A percentile compares a stretch with the other conserved stretches of the same genome.
phyloP scores from a whole-genome alignment of 2,113 vertebrate genomes.

The Guaruba guarouba region DNA sequence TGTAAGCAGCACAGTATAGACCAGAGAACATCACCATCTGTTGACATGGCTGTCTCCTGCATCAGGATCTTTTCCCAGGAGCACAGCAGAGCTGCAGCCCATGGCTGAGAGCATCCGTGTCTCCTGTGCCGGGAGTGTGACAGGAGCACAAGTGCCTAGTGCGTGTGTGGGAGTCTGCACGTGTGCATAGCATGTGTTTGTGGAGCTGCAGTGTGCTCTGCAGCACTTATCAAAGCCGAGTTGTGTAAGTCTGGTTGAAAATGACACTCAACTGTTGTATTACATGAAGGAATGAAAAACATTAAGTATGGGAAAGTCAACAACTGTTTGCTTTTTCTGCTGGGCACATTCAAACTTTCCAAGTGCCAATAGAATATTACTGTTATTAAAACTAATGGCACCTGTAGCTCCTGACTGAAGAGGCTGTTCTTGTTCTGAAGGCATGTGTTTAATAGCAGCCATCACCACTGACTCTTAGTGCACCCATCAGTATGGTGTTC shows the following conservation, averaged over 20 bases:
- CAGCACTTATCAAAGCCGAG: neutral
- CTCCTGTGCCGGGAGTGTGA: neutral
- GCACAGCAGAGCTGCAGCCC: neutral
- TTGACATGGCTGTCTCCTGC: fast-evolving
- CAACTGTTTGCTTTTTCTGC: neutral
- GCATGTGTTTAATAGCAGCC: neutral
- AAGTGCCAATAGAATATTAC: neutral
- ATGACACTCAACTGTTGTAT: constrained; percentile 10
- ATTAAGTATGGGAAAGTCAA: neutral
- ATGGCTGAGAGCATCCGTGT: fast-evolving
- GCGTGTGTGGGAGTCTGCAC: constrained; percentile 3
- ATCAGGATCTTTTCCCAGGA: neutral
- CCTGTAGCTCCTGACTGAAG: neutral
- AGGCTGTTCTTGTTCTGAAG: neutral
- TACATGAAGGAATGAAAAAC: neutral
- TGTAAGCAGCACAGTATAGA: neutral
- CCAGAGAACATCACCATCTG: neutral
- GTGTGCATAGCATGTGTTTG: constrained; percentile 27
- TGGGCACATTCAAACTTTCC: neutral
- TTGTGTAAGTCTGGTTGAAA: neutral
- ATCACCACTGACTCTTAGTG: neutral
- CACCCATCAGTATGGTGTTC: neutral
- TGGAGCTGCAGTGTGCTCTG: neutral
- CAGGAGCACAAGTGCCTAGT: neutral
- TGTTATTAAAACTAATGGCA: neutral